Percentiles rank a stretch among this genome's conserved stretches.
These are phyloP conservation scores for Eledone cirrhosa DNA, from an alignment of 2,888 invertebrate species.

Conservation along the genomic window DNA sequence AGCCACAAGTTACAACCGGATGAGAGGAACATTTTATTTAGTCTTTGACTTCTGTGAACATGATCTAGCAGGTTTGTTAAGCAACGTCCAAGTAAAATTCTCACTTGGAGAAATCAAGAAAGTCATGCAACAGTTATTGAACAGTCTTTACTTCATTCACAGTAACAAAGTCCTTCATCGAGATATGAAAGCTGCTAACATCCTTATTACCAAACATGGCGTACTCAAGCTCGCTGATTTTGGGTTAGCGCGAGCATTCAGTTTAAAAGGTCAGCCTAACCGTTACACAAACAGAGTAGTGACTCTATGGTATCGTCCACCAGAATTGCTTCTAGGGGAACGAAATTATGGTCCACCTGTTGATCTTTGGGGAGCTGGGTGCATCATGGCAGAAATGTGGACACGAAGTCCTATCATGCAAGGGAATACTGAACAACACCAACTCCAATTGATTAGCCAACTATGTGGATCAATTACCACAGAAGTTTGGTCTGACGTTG, in stretches of 20 bases:
- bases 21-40: conserved; percentile 88
- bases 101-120: conserved; percentile 96
- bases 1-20: conserved; percentile 77
- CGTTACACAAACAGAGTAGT: conserved; percentile 97
- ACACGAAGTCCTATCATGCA: conserved; percentile 77
- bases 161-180: conserved; percentile 75
- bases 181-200: conserved; percentile 99
- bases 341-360: conserved; percentile 96
- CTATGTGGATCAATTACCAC: conserved; percentile 95
- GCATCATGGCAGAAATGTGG: conserved; percentile 99
- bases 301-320: conserved; percentile 89
- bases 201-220: conserved; percentile 91
- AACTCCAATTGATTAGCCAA: conserved; percentile 91
- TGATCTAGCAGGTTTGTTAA: conserved; percentile 93
- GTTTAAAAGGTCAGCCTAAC: conserved; percentile 83
- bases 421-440: conserved; percentile 96
- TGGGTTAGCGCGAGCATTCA: conserved; percentile 93
- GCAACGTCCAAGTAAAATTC: conserved; percentile 95
- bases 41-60: conserved; percentile 99
- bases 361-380: conserved; percentile 91
- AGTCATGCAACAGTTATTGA: conserved; percentile 74
- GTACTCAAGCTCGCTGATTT: conserved; percentile 93
- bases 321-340: conserved; percentile 70
- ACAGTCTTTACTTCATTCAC: conserved; percentile 95
- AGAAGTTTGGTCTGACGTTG: conserved; percentile 89